Conservation (phyloP, 2,113 vertebrate genomes). For the Zingel zingel region DNA sequence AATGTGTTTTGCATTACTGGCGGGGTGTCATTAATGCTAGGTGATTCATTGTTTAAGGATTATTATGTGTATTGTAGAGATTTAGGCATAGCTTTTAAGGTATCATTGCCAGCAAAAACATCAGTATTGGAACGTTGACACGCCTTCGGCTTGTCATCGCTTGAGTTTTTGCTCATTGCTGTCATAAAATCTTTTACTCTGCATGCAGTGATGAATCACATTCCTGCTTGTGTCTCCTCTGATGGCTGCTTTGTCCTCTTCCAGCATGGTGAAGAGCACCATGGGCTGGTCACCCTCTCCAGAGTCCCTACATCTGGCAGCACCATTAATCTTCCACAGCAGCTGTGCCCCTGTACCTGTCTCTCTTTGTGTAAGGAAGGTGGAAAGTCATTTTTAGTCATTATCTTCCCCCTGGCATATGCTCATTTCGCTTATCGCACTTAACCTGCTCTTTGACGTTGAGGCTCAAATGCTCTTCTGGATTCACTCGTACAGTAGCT, state of each 20-base stretch:
- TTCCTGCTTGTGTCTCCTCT: conserved; percentile 33
- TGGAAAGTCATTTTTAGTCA: conserved; percentile 81
- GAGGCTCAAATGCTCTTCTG: conserved; percentile 50
- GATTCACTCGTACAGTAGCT: conserved; percentile 52
- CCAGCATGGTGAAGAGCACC: conserved; percentile 63
- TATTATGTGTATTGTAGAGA: conserved; percentile 56
- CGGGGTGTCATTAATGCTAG: conserved; percentile 47
- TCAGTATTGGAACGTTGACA: conserved; percentile 53
- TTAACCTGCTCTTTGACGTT: conserved; percentile 77
- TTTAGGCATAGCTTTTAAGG: conserved; percentile 49
- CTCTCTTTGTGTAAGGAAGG: conserved; percentile 80
- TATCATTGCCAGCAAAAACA: conserved; percentile 41
- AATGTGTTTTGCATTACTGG: conserved; percentile 55
- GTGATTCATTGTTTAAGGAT: conserved; percentile 69
- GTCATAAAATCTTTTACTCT: conserved; percentile 40
- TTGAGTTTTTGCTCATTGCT: conserved; percentile 49
- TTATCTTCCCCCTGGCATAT: conserved; percentile 82
- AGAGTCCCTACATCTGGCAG: conserved; percentile 79
- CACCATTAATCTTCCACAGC: conserved; percentile 82
- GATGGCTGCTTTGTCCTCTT: conserved; percentile 74
- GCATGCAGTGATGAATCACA: conserved; percentile 54
- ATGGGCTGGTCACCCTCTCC: conserved; percentile 75
- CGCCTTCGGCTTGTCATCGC: conserved; percentile 47
- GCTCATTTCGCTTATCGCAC: conserved; percentile 82
- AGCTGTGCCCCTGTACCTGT: conserved; percentile 80